A percentile compares a stretch with the other conserved stretches of the same genome.
Evolutionary conservation across 2,113 vertebrate species (phyloP).

Genomic region (Laticauda colubrina): DNA sequence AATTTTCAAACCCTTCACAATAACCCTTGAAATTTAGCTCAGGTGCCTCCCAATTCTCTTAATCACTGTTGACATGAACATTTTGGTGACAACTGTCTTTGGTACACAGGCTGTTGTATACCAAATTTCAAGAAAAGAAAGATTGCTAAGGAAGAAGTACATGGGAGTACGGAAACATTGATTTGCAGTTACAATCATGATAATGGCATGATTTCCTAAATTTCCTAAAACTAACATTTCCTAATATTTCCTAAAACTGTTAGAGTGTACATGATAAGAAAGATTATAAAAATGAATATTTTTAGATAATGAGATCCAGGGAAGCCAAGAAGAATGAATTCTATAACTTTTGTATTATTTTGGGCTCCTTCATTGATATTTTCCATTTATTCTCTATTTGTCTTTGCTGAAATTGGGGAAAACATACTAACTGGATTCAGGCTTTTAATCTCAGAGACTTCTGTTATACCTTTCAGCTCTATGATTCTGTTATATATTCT

Average conservation of each 20-base stretch:
- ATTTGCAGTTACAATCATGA: conserved; percentile 15
- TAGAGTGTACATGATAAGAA: conserved; percentile 20
- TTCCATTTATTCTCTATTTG: background rate
- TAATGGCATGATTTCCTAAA: background rate
- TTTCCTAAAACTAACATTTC: background rate
- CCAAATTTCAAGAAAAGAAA: conserved; percentile 42
- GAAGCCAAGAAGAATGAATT: conserved; percentile 49
- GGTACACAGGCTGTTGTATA: conserved; percentile 21
- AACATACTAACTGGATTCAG: background rate
- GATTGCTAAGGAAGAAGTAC: conserved; percentile 41
- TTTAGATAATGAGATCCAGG: conserved; percentile 17
- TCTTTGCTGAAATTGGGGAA: background rate
- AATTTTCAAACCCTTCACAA: no score
- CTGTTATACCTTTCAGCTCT: no score
- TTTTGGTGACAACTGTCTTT: background rate
- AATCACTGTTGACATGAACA: no score
- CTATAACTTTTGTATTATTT: background rate
- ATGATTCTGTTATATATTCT: background rate
- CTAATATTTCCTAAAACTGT: background rate
- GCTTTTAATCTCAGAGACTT: background rate
- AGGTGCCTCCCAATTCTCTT: no score
- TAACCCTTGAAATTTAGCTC: no score
- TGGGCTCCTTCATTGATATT: background rate
- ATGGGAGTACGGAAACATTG: conserved; percentile 18
- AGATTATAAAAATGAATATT: conserved; percentile 18